Conservation (phyloP, 2,888 invertebrate genomes). For the Cephus runcator region DNA sequence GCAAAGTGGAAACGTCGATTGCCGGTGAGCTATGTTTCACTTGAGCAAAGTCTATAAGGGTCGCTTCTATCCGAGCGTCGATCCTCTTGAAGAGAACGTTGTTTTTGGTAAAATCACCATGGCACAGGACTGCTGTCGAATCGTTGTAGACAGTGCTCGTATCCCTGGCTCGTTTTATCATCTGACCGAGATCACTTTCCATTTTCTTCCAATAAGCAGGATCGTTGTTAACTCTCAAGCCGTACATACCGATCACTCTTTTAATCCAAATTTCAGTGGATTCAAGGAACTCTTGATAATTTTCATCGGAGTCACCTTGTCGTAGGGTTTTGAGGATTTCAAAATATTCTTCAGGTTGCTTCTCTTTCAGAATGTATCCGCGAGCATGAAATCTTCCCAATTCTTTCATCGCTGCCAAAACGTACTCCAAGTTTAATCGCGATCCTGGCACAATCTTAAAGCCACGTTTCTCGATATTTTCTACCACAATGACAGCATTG, state of each 20-base stretch:
- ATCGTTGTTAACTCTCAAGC: neutral
- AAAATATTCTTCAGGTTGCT: neutral
- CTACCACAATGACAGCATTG: slow-evolving; percentile 4
- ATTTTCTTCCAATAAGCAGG: slow-evolving; percentile 3
- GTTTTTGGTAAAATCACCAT: slow-evolving; percentile 10
- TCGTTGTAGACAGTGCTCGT: neutral
- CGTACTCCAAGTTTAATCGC: neutral
- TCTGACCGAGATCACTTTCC: neutral
- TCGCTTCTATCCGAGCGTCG: slow-evolving; percentile 19
- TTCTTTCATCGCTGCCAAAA: slow-evolving; percentile 2
- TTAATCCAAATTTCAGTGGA: neutral
- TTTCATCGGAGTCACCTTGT: neutral
- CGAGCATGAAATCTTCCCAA: slow-evolving; percentile 5
- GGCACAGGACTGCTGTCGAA: neutral
- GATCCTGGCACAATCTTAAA: neutral
- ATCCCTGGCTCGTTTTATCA: neutral
- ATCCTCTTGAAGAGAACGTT: slow-evolving; percentile 28
- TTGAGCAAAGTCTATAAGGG: slow-evolving; percentile 49
- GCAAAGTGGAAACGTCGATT: slow-evolving; percentile 50
- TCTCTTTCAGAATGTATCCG: slow-evolving; percentile 8
- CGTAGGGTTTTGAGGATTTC: neutral
- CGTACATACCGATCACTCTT: neutral
- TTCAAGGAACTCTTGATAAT: neutral
- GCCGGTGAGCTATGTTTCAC: slow-evolving; percentile 48
- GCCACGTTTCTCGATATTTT: neutral